Conservation (phyloP, 2,888 invertebrate species). For the Melinaea marsaeus region DNA sequence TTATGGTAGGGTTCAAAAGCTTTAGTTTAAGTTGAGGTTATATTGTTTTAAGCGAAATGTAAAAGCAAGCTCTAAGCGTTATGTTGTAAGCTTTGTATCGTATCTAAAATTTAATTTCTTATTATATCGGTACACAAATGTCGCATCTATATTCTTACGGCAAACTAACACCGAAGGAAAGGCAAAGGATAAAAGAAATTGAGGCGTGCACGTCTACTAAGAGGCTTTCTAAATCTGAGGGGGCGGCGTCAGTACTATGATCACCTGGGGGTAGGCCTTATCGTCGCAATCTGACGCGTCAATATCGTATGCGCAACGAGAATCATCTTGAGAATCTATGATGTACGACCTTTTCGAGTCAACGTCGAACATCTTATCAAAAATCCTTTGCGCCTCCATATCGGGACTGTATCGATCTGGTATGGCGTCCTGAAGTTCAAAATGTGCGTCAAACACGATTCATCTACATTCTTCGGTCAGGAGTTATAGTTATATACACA, state of each 20-base stretch:
- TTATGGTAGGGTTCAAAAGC: conserved; percentile 15
- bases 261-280: conserved; percentile 74
- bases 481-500: neutral
- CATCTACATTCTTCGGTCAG: conserved; percentile 23
- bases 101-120: neutral
- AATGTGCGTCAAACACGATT: conserved; percentile 57
- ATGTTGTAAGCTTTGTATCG: neutral
- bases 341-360: conserved; percentile 71
- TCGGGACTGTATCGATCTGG: conserved; percentile 78
- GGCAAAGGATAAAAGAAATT: conserved; percentile 62
- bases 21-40: neutral
- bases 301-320: conserved; percentile 73
- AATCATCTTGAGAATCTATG: conserved; percentile 65
- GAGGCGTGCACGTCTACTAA: conserved; percentile 74
- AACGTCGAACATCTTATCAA: conserved; percentile 78
- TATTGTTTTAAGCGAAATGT: neutral
- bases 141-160: conserved; percentile 48
- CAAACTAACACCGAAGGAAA: conserved; percentile 52
- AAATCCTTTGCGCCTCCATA: conserved; percentile 76
- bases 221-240: conserved; percentile 62
- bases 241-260: conserved; percentile 63
- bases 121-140: conserved; percentile 29
- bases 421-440: conserved; percentile 74
- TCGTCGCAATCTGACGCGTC: conserved; percentile 74
- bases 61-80: conserved; percentile 20